Base-by-base conservation (phyloP, 2,113 vertebrate species). In the Aviceda subcristata region DNA sequence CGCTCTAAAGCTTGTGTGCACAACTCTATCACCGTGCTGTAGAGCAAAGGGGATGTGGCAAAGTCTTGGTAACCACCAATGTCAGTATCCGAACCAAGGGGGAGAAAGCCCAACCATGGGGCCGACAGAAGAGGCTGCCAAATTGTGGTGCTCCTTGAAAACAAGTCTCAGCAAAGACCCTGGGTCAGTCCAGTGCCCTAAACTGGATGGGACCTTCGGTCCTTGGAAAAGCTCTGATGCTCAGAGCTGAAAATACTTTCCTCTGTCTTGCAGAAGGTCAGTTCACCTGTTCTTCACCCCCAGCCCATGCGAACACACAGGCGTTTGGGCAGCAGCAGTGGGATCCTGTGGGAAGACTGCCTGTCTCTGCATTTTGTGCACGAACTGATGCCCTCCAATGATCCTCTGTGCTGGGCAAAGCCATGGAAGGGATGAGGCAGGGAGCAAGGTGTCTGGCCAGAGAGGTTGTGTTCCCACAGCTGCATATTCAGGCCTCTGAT, bases 381-480 rank as follows among this genome's bases (percentile, higher is more conserved):
- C 0, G 9, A 56, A 60, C 41, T 4, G 2, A 7, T 2, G 29
- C 12, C 60, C 39, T 41, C 14, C 0, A 2, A 3, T 7, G 22
- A n/a, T 17, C 11, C 74, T 66, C 39, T 19, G 82, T 2, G 6
- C 72, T 13, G 10, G 26, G 53, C 1, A 12, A 18, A 48, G 39
- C 32, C 13, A 6, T 4, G 29, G 23, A 48, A 30, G 32, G 60
- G 9, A 6, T 13, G 16, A 46, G 43, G 27, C 39, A 92, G 34
- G 48, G 45, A 50, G 57, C 15, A 5, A 15, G 22, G 36, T 27
- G 46, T 36, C 41, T 53, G 62, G 10, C 38, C 32, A 12, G 17
- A 15, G 57, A n/a, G 17, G 20, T 15, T 18, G 23, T 36, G 38
- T 51, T 74, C 24, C 78, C 55, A 88, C 15, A 67, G n/a, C 48